Percentiles rank a stretch among this genome's conserved stretches.
Conservation (phyloP, 2,888 invertebrate species). For the Nematopogon swammerdamellus region DNA sequence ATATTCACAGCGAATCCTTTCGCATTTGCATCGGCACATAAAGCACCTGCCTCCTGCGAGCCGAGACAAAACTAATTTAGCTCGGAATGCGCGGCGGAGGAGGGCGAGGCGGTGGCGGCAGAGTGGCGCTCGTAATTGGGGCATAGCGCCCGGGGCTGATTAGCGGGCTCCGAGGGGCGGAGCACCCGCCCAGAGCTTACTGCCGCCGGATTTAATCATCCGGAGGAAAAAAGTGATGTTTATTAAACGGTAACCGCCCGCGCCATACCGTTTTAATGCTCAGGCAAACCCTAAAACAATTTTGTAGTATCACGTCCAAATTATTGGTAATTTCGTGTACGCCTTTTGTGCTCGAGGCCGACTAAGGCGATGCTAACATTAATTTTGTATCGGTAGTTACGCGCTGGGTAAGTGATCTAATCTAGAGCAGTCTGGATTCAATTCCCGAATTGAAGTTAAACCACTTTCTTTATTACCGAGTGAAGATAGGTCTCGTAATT, state of each 20-base stretch:
- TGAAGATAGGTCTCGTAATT: too few relatives aligned
- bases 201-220: not conserved
- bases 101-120: constrained; percentile 18
- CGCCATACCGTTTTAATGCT: not conserved
- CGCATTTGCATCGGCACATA: constrained; percentile 28
- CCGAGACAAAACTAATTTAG: constrained; percentile 48
- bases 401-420: too few relatives aligned
- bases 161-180: not conserved
- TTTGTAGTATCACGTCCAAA: not conserved
- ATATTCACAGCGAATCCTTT: too few relatives aligned
- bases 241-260: not conserved
- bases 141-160: not conserved
- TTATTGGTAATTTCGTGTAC: not conserved
- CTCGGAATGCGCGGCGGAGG: constrained; percentile 46
- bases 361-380: too few relatives aligned
- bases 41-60: constrained; percentile 21
- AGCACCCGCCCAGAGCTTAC: not conserved
- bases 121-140: not conserved
- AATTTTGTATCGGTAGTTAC: too few relatives aligned
- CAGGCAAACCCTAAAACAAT: not conserved
- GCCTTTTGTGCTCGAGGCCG: too few relatives aligned
- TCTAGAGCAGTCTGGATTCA: too few relatives aligned
- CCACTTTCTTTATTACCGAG: too few relatives aligned
- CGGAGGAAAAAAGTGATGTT: not conserved
- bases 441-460: too few relatives aligned